A percentile compares a stretch with the other conserved stretches of the same genome.
phyloP scores from a whole-genome alignment of 2,797 vertebrate species.

The Anguilla pacifica region DNA sequence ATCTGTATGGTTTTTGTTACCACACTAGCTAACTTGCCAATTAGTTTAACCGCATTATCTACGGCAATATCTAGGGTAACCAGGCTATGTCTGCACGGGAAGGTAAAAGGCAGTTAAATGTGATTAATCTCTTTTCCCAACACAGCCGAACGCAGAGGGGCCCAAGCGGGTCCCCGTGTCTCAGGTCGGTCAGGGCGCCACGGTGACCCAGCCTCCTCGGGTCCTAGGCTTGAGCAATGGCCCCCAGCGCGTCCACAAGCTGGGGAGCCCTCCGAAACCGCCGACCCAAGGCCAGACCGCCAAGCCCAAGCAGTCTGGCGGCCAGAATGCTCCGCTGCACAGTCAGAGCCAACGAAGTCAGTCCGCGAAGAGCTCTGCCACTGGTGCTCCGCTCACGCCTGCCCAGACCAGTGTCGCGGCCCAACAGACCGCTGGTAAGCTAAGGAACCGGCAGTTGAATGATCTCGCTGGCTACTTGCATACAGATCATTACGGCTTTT shows the following conservation, averaged over 20 bases:
- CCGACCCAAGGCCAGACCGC: background rate
- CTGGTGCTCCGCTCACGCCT: background rate
- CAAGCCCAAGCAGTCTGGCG: slow-evolving; percentile 15
- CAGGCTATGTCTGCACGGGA: no score
- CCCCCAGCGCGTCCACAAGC: slow-evolving; percentile 58
- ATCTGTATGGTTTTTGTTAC: no score
- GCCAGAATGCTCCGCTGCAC: slow-evolving; percentile 41
- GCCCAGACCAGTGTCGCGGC: background rate
- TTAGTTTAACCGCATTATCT: no score
- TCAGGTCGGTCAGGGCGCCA: slow-evolving; percentile 37
- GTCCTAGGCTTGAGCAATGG: slow-evolving; percentile 65
- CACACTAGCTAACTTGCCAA: no score
- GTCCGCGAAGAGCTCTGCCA: background rate
- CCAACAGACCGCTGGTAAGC: background rate
- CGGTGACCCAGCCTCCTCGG: slow-evolving; percentile 58
- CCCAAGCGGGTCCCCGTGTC: slow-evolving; percentile 66
- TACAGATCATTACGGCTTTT: no score
- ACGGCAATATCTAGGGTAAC: no score
- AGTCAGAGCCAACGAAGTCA: slow-evolving; percentile 37
- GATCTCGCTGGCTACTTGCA: no score
- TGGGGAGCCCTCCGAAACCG: background rate
- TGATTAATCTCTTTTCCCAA: background rate
- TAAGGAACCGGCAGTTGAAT: background rate
- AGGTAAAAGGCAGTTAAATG: no score
- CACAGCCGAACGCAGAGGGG: slow-evolving; percentile 50